Evolutionary conservation across 2,113 vertebrate species (phyloP).

Genomic region (Ceuthmochares aereus): DNA sequence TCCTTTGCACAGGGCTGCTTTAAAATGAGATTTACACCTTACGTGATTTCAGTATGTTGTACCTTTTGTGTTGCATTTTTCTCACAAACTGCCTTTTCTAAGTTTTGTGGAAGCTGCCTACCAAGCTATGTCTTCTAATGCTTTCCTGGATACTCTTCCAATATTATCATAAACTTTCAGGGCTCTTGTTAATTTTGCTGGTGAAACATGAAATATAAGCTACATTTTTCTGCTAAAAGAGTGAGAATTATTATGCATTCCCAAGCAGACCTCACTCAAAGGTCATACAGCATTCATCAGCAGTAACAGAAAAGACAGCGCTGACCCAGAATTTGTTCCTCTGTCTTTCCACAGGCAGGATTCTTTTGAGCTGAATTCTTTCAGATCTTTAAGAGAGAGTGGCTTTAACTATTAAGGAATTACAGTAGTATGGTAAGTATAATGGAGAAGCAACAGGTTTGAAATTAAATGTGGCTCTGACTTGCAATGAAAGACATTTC

Average conservation of each 20-base stretch:
- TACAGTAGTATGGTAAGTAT: background rate
- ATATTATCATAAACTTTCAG: background rate
- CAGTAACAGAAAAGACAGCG: background rate
- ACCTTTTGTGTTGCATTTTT: background rate
- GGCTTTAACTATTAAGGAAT: background rate
- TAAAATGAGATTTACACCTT: background rate
- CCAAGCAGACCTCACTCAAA: background rate
- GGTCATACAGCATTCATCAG: background rate
- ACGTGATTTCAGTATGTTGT: background rate
- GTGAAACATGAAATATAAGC: background rate
- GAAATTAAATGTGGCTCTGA: background rate
- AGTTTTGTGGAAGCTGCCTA: background rate
- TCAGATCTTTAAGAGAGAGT: background rate
- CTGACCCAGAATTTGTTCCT: background rate
- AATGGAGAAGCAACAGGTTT: background rate
- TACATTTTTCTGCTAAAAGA: background rate
- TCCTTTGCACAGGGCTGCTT: background rate
- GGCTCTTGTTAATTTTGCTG: background rate
- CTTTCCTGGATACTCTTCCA: background rate
- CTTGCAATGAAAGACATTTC: background rate
- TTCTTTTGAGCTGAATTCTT: fast-evolving
- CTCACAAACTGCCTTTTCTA: background rate
- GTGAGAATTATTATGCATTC: too few relatives aligned
- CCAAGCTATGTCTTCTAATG: background rate
- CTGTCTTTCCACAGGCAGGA: background rate